Base-by-base conservation (phyloP, 1,140 invertebrate species). In the Brachionus plicatilis region DNA sequence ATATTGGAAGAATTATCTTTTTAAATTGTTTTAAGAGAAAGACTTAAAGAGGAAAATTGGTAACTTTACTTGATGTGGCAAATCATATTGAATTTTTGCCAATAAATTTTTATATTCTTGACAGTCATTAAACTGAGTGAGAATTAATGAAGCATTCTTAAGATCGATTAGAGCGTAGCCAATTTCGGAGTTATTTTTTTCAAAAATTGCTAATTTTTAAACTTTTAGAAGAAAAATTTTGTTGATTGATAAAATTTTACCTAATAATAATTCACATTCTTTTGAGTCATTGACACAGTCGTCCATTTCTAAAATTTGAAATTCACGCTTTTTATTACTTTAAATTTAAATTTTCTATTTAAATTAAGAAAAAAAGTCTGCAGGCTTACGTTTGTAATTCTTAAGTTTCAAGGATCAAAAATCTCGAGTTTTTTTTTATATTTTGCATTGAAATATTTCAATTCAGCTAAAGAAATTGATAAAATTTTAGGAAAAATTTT, bases 41-140 rank as follows among this genome's bases (percentile, higher is more conserved):
- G 6, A 7, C 4, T 7, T 7, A 37, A 0, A 0, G 33, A 0
- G 6, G 1, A 80, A 43, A 56, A 80, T 12, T 53, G 20, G 1
- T n/a, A 11, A 65, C 8, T 37, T 27, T 53, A 65, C 76, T 24
- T 50, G 20, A 14, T 80, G 24, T 12, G 76, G 76, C n/a, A 5
- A 3, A 65, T 60, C 14, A 41, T 12, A 7, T 24, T 80, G 24
- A 41, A 80, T 50, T 80, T 80, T 80, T 3, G 43, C 14, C 8
- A 60, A 12, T 24, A 80, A 24, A 37, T 80, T 60, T 6, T 43
- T 24, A 65, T 27, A 80, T 20, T n/a, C 20, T 33, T 56, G 29
- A 65, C 43, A 37, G 8, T 80, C 76, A 12, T 33, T 20, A 41
- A 80, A 80, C 20, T 80, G 76, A 27, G 24, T 80, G 45, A 80